A percentile compares a stretch with the other conserved stretches of the same genome.
Conservation (phyloP, 1,140 invertebrate species). For the Glomeris maerens region DNA sequence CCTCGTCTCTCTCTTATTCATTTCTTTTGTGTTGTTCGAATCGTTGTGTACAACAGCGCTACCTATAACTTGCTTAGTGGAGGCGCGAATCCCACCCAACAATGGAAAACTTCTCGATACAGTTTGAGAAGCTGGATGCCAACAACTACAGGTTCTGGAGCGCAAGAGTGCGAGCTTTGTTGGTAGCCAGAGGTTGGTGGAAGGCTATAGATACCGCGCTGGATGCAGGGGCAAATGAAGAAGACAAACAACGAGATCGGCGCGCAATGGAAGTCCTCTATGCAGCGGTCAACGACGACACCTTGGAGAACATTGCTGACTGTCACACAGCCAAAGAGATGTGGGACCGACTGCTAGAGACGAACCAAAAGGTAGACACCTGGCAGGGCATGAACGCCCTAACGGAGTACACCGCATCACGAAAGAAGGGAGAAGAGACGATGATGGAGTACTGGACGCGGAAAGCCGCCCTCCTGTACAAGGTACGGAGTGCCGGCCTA, state of each 20-base stretch:
- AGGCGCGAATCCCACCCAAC: too few species aligned
- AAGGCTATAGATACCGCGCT: not conserved
- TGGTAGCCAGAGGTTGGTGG: conserved; percentile 1
- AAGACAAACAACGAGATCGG: not conserved
- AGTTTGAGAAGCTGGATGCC: conserved; percentile 1
- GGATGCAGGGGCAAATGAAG: conserved; percentile 1
- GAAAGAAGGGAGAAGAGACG: too few species aligned
- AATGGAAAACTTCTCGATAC: too few species aligned
- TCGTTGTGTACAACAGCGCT: too few species aligned
- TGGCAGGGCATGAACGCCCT: not conserved
- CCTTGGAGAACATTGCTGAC: not conserved
- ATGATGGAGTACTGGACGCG: too few species aligned
- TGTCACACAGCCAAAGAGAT: not conserved
- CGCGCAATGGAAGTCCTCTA: too few species aligned
- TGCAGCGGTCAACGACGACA: not conserved
- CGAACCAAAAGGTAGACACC: not conserved
- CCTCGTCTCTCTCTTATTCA: too few species aligned
- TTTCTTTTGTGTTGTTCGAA: too few species aligned
- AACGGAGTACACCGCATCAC: too few species aligned
- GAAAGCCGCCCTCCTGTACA: too few species aligned
- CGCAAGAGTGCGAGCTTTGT: not conserved
- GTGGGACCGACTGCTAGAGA: not conserved
- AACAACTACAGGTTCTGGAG: not conserved
- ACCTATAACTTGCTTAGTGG: too few species aligned
- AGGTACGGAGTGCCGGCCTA: too few species aligned